These are phyloP conservation scores for Odontophorus gujanensis DNA, from an alignment of 2,113 vertebrate genomes.

Conservation along the genomic window DNA sequence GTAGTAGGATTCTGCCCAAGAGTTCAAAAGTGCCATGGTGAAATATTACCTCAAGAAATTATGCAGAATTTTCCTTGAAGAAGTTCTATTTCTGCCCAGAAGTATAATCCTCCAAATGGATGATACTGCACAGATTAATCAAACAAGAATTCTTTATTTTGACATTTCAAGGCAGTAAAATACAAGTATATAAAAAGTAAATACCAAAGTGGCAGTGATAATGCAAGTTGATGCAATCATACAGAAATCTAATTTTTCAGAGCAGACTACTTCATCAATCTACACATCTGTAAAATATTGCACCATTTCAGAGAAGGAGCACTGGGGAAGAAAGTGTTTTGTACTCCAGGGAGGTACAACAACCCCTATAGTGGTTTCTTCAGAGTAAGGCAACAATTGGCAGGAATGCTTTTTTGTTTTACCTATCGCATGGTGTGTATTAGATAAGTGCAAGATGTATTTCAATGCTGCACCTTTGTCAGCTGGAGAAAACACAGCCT, in stretches of 20 bases:
- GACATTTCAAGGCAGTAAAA: conserved; percentile 66
- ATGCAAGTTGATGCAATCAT: conserved; percentile 27
- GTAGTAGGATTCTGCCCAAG: not conserved
- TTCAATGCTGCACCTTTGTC: not conserved
- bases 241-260: conserved; percentile 10
- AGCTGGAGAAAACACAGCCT: not conserved
- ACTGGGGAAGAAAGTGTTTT: not conserved
- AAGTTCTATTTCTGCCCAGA: not conserved
- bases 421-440: not conserved
- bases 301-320: conserved; percentile 21
- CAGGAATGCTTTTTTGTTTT: not conserved
- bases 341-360: not conserved
- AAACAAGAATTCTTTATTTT: conserved; percentile 76
- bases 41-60: not conserved
- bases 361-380: not conserved
- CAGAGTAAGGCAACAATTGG: conserved; percentile 54
- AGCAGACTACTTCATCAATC: not conserved
- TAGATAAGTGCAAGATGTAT: not conserved
- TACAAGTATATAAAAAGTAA: conserved; percentile 50
- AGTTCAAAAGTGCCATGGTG: not conserved
- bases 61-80: not conserved
- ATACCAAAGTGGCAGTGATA: conserved; percentile 67
- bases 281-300: not conserved
- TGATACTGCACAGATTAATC: not conserved
- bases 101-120: not conserved